phyloP scores from a whole-genome alignment of 2,797 vertebrate genomes.

The Labeo calbasu region DNA sequence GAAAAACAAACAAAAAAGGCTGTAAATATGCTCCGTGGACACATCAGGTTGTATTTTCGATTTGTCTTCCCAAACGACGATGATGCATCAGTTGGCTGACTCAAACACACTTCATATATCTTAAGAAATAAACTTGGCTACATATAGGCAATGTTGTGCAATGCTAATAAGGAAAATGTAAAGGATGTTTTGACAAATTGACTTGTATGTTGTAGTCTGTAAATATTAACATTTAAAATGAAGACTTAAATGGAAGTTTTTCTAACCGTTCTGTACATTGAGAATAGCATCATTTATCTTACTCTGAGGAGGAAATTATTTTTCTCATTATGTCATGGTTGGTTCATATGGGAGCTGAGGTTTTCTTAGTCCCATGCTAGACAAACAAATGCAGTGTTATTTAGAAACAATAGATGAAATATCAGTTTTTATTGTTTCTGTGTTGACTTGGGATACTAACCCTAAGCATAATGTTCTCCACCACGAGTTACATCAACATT shows the following conservation, averaged over 20 bases:
- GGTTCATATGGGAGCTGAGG: conserved; percentile 69
- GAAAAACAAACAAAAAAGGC: not conserved
- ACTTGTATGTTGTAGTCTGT: conserved; percentile 69
- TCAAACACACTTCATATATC: conserved; percentile 52
- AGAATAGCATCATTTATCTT: conserved; percentile 68
- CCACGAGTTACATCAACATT: conserved; percentile 9
- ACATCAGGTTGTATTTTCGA: conserved; percentile 51
- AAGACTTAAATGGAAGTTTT: conserved; percentile 66
- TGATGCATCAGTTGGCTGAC: conserved; percentile 42
- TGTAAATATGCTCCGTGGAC: conserved; percentile 40
- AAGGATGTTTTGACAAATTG: conserved; percentile 64
- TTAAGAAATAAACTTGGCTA: conserved; percentile 63
- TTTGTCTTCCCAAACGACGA: conserved; percentile 39
- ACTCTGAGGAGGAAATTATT: conserved; percentile 61
- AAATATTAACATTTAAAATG: conserved; percentile 71
- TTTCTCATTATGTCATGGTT: conserved; percentile 66
- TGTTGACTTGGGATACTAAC: conserved; percentile 40
- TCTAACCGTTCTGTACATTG: conserved; percentile 71
- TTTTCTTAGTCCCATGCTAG: conserved; percentile 64
- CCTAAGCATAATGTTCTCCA: conserved; percentile 20
- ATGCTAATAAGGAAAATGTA: conserved; percentile 65
- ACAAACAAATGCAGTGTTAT: conserved; percentile 66
- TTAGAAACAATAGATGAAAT: conserved; percentile 41
- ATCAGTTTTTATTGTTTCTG: conserved; percentile 33
- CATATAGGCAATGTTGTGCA: conserved; percentile 69